phyloP scores from a whole-genome alignment of 2,888 invertebrate genomes.

The Conchocele bisecta region DNA sequence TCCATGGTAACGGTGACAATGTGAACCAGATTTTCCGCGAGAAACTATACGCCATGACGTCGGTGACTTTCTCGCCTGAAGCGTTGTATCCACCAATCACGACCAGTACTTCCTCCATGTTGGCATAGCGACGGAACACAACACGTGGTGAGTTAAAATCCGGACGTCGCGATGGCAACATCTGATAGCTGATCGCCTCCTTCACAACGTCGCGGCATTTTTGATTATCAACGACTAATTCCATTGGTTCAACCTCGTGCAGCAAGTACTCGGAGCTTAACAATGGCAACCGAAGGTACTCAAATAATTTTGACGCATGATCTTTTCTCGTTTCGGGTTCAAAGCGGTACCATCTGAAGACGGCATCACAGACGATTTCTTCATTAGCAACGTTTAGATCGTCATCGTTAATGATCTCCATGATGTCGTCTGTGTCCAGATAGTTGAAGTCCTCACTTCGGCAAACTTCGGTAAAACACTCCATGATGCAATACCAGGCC shows the following conservation, averaged over 20 bases:
- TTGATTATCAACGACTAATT: slow-evolving; percentile 59
- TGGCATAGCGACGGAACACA: slow-evolving; percentile 61
- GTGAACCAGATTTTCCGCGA: slow-evolving; percentile 61
- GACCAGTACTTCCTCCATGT: slow-evolving; percentile 67
- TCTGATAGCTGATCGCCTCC: slow-evolving; percentile 71
- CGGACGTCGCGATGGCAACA: slow-evolving; percentile 66
- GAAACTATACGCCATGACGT: slow-evolving; percentile 68
- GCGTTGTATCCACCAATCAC: slow-evolving; percentile 68
- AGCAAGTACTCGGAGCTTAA: slow-evolving; percentile 69
- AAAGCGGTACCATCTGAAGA: slow-evolving; percentile 88
- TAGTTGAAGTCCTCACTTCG: slow-evolving; percentile 70
- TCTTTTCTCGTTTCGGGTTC: slow-evolving; percentile 84
- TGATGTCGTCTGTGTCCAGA: slow-evolving; percentile 90
- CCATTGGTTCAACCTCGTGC: slow-evolving; percentile 66
- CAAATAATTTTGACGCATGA: slow-evolving; percentile 82
- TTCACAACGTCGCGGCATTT: slow-evolving; percentile 66
- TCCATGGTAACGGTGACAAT: slow-evolving; percentile 60
- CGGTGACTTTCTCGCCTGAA: slow-evolving; percentile 63
- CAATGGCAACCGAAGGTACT: slow-evolving; percentile 69
- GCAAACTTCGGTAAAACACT: slow-evolving; percentile 66
- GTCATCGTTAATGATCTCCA: slow-evolving; percentile 90
- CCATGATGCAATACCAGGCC: slow-evolving; percentile 88
- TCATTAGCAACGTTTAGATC: slow-evolving; percentile 94
- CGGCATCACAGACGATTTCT: slow-evolving; percentile 90
- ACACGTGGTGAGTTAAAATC: slow-evolving; percentile 66